Conservation (phyloP, 2,113 vertebrate species). For the Nesogale talazaci region DNA sequence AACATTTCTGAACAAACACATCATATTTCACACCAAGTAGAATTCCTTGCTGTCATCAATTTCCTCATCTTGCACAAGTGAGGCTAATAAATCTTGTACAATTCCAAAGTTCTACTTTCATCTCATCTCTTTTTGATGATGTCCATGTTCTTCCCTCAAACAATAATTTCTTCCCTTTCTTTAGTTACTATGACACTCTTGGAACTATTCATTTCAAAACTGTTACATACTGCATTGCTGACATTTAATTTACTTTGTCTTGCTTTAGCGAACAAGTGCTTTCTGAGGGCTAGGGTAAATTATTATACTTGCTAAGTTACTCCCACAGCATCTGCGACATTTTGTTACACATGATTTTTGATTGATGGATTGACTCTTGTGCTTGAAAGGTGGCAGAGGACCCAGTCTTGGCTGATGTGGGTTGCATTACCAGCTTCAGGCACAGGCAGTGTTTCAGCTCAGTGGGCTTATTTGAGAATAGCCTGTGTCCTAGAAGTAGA, state of each 20-base stretch:
- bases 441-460: neutral
- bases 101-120: neutral
- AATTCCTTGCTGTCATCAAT: neutral
- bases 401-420: neutral
- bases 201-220: constrained; percentile 18
- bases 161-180: constrained; percentile 1
- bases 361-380: neutral
- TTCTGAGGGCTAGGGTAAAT: neutral
- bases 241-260: constrained; percentile 23
- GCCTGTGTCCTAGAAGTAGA: neutral
- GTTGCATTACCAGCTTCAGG: neutral
- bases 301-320: neutral
- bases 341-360: constrained; percentile 17
- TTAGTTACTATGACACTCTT: neutral
- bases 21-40: neutral
- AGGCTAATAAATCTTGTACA: neutral
- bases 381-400: neutral
- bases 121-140: neutral
- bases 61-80: neutral
- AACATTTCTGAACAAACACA: neutral
- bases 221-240: neutral
- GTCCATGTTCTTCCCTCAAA: neutral
- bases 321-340: neutral
- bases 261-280: neutral
- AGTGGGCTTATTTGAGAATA: neutral